A percentile compares a stretch with the other conserved stretches of the same genome.
phyloP scores from a whole-genome alignment of 1,140 invertebrate species.

The Micrasema minimum region DNA sequence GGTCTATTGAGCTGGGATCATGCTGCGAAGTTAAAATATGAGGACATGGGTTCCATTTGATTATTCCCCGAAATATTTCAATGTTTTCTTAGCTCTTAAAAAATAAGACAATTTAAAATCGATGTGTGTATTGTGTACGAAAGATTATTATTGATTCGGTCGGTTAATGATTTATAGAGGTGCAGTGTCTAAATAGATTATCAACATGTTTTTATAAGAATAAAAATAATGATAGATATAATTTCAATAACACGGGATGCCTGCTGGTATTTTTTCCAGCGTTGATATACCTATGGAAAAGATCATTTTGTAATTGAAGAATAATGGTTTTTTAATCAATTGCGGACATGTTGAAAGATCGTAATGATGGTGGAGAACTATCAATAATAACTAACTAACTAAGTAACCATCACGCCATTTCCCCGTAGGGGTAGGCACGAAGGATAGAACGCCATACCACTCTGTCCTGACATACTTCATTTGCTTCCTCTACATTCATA shows the following conservation, averaged over 20 bases:
- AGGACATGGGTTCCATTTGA: constrained; percentile 23
- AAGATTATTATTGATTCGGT: constrained; percentile 1
- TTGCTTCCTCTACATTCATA: too few relatives aligned
- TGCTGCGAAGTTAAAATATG: constrained; percentile 28
- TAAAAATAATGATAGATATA: not conserved
- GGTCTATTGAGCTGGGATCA: constrained; percentile 12
- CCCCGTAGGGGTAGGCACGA: too few relatives aligned
- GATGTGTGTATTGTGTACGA: not conserved
- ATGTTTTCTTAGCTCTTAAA: not conserved
- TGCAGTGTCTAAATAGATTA: constrained; percentile 15
- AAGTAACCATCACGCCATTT: too few relatives aligned
- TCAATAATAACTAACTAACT: too few relatives aligned
- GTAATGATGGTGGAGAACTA: not conserved
- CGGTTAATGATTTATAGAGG: constrained; percentile 9
- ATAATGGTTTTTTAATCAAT: not conserved
- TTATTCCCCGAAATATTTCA: constrained; percentile 16
- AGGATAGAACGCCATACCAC: too few relatives aligned
- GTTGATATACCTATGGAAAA: too few relatives aligned
- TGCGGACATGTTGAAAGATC: not conserved
- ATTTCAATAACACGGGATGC: not conserved
- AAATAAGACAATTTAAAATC: constrained; percentile 18
- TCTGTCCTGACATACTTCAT: too few relatives aligned
- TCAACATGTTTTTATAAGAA: constrained; percentile 14
- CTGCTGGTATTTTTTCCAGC: not conserved
- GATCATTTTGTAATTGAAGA: too few relatives aligned